These are phyloP conservation scores for Goniozus legneri DNA, from an alignment of 1,140 invertebrate species.

Conservation along the genomic window DNA sequence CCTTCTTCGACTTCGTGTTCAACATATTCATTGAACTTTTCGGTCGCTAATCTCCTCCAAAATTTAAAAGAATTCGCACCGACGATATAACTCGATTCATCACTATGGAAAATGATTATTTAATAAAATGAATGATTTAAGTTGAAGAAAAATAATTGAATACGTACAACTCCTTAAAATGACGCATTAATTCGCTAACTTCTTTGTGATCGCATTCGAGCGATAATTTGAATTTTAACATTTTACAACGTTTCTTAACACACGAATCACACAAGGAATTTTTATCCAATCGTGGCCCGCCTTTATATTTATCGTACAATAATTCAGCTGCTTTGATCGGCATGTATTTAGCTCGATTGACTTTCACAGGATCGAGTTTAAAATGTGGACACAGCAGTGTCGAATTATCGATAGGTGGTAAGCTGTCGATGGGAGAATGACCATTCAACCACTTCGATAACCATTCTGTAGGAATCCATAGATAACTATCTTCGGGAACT, in stretches of 20 bases:
- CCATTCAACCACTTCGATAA: slow-evolving; percentile 48
- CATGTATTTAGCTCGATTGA: slow-evolving; percentile 47
- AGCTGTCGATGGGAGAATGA: slow-evolving; percentile 43
- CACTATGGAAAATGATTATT: slow-evolving; percentile 21
- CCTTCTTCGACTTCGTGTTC: slow-evolving; percentile 32
- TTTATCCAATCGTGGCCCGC: slow-evolving; percentile 49
- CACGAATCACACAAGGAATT: slow-evolving; percentile 53
- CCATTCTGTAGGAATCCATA: slow-evolving; percentile 58
- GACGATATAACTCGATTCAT: slow-evolving; percentile 39
- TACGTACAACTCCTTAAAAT: slow-evolving; percentile 41
- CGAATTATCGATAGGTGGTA: slow-evolving; percentile 51
- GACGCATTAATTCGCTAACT: slow-evolving; percentile 39
- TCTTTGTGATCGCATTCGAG: slow-evolving; percentile 46
- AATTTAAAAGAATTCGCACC: slow-evolving; percentile 44
- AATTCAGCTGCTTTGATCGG: slow-evolving; percentile 43
- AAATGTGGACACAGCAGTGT: slow-evolving; percentile 54
- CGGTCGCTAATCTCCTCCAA: slow-evolving; percentile 44
- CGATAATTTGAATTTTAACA: slow-evolving; percentile 40
- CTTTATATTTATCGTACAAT: slow-evolving; percentile 52
- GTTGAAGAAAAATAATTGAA: slow-evolving; percentile 8
- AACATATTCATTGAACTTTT: slow-evolving; percentile 34
- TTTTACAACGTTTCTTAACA: slow-evolving; percentile 53
- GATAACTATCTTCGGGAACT: slow-evolving; percentile 33
- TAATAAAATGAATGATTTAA: not conserved
- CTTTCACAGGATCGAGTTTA: slow-evolving; percentile 48